phyloP scores from a whole-genome alignment of 2,113 vertebrate species.

The Micromys minutus region DNA sequence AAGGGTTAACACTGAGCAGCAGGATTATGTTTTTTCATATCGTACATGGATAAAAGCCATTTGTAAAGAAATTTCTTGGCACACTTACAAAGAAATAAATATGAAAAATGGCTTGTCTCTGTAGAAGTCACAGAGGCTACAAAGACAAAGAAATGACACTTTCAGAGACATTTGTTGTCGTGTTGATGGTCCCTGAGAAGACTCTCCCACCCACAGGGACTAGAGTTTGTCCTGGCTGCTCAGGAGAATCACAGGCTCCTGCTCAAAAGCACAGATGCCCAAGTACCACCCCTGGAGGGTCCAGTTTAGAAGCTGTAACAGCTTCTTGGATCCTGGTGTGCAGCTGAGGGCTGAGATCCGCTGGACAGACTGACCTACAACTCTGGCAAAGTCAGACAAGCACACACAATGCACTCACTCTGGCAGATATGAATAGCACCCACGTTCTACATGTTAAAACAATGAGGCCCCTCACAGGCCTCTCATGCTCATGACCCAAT shows the following conservation, averaged over 20 bases:
- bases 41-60: conserved; percentile 76
- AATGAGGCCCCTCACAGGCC: conserved; percentile 7
- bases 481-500: not conserved
- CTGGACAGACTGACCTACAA: conserved; percentile 42
- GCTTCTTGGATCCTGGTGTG: not conserved
- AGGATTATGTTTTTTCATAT: conserved; percentile 70
- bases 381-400: conserved; percentile 61
- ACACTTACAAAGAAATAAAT: conserved; percentile 69
- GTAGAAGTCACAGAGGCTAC: conserved; percentile 50
- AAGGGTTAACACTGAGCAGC: conserved; percentile 71
- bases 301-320: conserved; percentile 12
- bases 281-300: conserved; percentile 25
- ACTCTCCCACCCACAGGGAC: not conserved
- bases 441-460: not conserved
- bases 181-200: not conserved
- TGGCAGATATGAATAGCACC: not conserved
- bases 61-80: conserved; percentile 69
- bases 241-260: conserved; percentile 30
- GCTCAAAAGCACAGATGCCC: not conserved
- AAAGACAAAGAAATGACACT: conserved; percentile 55
- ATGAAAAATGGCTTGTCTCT: conserved; percentile 60
- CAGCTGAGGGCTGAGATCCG: not conserved
- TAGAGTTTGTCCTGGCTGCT: not conserved
- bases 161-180: conserved; percentile 53
- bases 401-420: conserved; percentile 20